Conservation (phyloP, 2,888 invertebrate species). For the Mechanitis messenoides region DNA sequence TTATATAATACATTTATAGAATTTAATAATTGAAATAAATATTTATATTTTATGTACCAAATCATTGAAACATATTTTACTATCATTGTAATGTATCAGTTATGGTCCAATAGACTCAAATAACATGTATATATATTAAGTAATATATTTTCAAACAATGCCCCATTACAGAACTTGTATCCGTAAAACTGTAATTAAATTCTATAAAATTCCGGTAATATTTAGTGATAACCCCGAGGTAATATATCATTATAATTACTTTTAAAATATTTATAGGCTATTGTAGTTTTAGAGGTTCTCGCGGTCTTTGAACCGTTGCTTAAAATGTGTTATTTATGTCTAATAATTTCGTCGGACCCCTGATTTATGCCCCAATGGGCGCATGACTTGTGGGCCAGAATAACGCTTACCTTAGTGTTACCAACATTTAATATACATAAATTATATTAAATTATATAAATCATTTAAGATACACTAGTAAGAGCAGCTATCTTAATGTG, state of each 20-base stretch:
- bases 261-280: constrained; percentile 67
- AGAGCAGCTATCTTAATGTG: too few species aligned
- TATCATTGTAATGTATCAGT: too few species aligned
- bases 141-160: constrained; percentile 19
- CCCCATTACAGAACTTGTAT: constrained; percentile 19
- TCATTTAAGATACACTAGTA: too few species aligned
- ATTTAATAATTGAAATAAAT: too few species aligned
- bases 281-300: constrained; percentile 57
- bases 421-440: too few species aligned
- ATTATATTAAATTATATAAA: too few species aligned
- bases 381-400: constrained; percentile 34
- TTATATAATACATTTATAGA: too few species aligned
- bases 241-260: constrained; percentile 69
- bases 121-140: background rate
- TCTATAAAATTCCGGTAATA: constrained; percentile 18
- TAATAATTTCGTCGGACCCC: constrained; percentile 49
- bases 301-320: constrained; percentile 38
- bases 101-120: background rate
- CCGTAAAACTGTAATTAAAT: constrained; percentile 19
- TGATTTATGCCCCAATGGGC: constrained; percentile 30
- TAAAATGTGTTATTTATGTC: constrained; percentile 57
- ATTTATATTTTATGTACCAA: too few species aligned
- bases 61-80: too few species aligned
- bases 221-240: constrained; percentile 34
- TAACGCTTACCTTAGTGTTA: constrained; percentile 14